Base-by-base conservation (phyloP, 2,888 invertebrate species). In the Athrips mouffetella region DNA sequence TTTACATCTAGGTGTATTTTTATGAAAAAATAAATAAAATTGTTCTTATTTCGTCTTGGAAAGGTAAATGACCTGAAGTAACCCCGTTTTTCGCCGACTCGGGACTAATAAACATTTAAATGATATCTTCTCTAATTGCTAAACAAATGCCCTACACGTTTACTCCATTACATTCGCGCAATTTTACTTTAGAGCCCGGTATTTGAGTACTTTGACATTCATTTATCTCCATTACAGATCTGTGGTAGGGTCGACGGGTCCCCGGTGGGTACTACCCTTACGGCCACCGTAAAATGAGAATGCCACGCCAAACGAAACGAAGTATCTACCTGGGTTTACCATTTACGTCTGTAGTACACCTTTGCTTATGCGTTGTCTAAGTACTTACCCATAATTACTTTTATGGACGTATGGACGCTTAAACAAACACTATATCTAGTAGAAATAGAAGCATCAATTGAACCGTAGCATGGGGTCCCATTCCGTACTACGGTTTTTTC, bases 211-310 rank as follows among this genome's bases (percentile, higher is more conserved):
- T 83, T 82, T 84, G 85, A 80, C 85, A 80, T 80, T 77, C 80
- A 86, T 88, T 85, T 84, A 83, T 87, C 85, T 85, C 80, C 75
- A 85, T 88, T 85, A 80, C 63, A 76, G 76, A 80, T 80, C 76
- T 78, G 71, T 56, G 57, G 63, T 67, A 66, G 72, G 67, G 62
- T 48, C 58, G 51, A 76, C 63, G 72, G 61, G 67, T 76, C 80
- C 78, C 80, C 50, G 25, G 78, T 66, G 80, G 58, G 68, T 63
- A 50, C 59, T 70, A 63, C 63, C 70, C 60, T 54, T 51, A 54
- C 61, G 58, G 50, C 59, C 46, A 48, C 52, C 51, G 37, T 31
- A 49, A 51, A 59, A 63, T 61, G 61, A 60, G 51, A 33, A 18
- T 25, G 13, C n/a, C 20, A 5, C 8, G 13, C 13, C 31, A 10